These are phyloP conservation scores for Atractosteus spatula DNA, from an alignment of 2,113 vertebrate species.

Conservation along the genomic window DNA sequence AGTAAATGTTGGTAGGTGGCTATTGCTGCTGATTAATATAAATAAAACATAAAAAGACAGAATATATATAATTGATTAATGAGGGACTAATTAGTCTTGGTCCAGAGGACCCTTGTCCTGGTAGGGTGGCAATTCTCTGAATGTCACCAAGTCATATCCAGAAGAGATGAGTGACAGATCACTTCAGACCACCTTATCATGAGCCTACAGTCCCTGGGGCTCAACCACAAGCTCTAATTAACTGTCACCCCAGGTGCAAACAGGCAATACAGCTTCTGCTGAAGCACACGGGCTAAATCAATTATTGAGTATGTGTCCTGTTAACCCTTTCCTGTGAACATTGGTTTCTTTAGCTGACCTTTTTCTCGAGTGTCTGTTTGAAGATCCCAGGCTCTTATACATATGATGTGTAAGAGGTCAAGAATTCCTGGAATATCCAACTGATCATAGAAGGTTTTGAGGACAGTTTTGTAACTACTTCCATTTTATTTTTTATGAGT, in stretches of 20 bases:
- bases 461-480: no score
- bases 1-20: conserved; percentile 57
- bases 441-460: no score
- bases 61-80: conserved; percentile 58
- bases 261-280: conserved; percentile 8
- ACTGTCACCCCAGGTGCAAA: conserved; percentile 63
- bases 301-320: background rate
- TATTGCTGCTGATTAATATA: conserved; percentile 57
- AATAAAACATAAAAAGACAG: conserved; percentile 54
- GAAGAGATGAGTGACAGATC: conserved; percentile 1
- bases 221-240: conserved; percentile 61
- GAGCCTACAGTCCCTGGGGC: conserved; percentile 31
- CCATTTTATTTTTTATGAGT: no score
- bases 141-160: conserved; percentile 5
- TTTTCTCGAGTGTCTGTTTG: no score
- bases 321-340: no score
- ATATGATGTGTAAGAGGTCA: no score
- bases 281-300: conserved; percentile 20
- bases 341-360: no score
- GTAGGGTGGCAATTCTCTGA: conserved; percentile 28
- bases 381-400: no score
- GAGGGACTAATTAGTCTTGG: conserved; percentile 10
- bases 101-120: conserved; percentile 22
- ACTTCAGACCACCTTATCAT: conserved; percentile 41
- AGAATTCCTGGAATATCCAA: no score